phyloP scores from a whole-genome alignment of 2,113 vertebrate species.

The Phylloscopus whistleri region DNA sequence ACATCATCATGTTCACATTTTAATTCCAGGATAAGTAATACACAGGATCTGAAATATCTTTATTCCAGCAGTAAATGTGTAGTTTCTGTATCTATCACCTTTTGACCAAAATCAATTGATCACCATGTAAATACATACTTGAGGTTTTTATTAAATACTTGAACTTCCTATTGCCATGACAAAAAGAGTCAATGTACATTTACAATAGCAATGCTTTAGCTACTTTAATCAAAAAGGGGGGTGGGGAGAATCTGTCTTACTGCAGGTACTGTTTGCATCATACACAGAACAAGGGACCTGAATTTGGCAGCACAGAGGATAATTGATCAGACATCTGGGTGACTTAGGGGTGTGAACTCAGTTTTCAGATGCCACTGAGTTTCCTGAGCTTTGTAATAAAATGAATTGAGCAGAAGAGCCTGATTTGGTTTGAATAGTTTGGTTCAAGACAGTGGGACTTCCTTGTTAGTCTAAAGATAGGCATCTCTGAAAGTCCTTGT shows the following conservation, averaged over 20 bases:
- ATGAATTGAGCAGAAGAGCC: background rate
- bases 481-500: background rate
- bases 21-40: background rate
- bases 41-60: background rate
- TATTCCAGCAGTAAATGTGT: background rate
- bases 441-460: background rate
- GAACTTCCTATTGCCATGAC: slow-evolving; percentile 22
- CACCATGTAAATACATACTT: slow-evolving; percentile 31
- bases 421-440: background rate
- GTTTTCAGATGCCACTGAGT: background rate
- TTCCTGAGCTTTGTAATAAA: background rate
- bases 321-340: background rate
- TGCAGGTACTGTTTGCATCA: background rate
- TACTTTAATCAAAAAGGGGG: background rate
- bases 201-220: background rate
- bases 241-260: background rate
- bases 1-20: background rate
- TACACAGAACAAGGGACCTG: background rate
- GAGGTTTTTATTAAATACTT: slow-evolving; percentile 48
- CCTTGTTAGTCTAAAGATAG: background rate
- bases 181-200: background rate
- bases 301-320: background rate
- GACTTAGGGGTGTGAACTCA: background rate
- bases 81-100: background rate
- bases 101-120: background rate